Base-by-base conservation (phyloP, 2,888 invertebrate species). In the Drosophila siamana region DNA sequence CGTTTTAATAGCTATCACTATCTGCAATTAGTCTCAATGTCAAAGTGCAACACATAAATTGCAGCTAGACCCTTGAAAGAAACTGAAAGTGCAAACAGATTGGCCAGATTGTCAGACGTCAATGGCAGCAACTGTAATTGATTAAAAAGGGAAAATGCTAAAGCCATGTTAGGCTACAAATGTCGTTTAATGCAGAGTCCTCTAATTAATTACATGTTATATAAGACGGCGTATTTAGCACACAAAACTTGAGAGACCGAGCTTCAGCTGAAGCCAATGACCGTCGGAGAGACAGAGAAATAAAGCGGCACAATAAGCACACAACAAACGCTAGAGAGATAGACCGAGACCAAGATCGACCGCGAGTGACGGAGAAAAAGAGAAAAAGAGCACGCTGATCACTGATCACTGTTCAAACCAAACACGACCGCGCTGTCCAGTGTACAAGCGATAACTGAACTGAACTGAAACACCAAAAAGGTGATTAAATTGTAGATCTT, bases 121-220 rank as follows among this genome's bases (percentile, higher is more conserved):
- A 28, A 5, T 30, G 11, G 7, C 30, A 30, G 15, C 41, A 26
- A 11, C n/a, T 43, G 11, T 22, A 1, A n/a, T 43, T 11, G 11
- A 19, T 11, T 5, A 8, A 19, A 9, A 38, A 38, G 52, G 9
- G 19, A 41, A 41, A 80, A 78, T 72, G 80, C 62, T 66, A 78
- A 78, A 76, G 65, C 69, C 56, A 70, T 69, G 60, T 56, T 63
- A 43, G 13, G 61, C 47, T 70, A 62, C 54, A 71, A 65, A 71
- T 56, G 30, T 30, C 28, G 28, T 30, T 2, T 24, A 46, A 28
- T 15, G 13, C 46, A 54, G 30, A 54, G 66, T 68, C 71, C 69
- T 70, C 78, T 80, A 80, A 78, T 76, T 80, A 83, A 78, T 76
- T 82, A 86, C 80, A 76, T 69, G 65, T 82, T 82, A 82, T 86